Evolutionary conservation across 2,888 invertebrate genomes (phyloP), one percentile per base, ranked within the genome.

Genomic region (Ennomos erosarius): DNA sequence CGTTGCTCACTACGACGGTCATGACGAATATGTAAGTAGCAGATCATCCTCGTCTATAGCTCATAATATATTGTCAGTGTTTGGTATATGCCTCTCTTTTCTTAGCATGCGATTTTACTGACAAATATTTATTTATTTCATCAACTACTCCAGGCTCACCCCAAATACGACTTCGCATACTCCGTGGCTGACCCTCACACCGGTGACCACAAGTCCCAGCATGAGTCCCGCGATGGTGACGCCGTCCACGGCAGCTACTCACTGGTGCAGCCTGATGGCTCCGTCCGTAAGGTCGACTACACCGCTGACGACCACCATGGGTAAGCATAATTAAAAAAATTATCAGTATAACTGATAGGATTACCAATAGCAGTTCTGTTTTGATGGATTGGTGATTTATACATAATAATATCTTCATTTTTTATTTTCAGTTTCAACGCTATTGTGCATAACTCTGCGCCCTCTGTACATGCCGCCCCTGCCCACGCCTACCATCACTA

Each of bases 171-270:
- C 74, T 93, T 87, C 76, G 84, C 87, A 13, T 93, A 93, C 81
- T 93, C 93, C 61, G 93, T 93, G 60, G 79, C 90, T 39, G 93
- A 93, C 79, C 87, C 88, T 9, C 93, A 93, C 74, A 93, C 93
- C 64, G 94, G 93, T 36, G 94, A 94, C 84, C 88, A 93, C 79
- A 93, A 94, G 81, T 85, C 87, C 43, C 93, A 93, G 79, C 89
- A 91, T 73, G 93, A 93, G 78, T 80, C 78, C 67, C 87, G 90
- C 71, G 92, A 92, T 65, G 93, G 93, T 35, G 93, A 93, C 74
- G 83, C 85, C 50, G 95, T 95, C 55, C 92, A 93, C 75, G 95
- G 95, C 55, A 92, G 92, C 76, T 94, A 94, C 82, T 90, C 92
- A 44, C 84, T 93, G 57, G 87, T 92, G 67, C 93, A 93, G 75